Evolutionary conservation across 2,888 invertebrate species (phyloP), one percentile per base, ranked within the genome.

Genomic region (Scaptodrosophila latifasciaeformis): DNA sequence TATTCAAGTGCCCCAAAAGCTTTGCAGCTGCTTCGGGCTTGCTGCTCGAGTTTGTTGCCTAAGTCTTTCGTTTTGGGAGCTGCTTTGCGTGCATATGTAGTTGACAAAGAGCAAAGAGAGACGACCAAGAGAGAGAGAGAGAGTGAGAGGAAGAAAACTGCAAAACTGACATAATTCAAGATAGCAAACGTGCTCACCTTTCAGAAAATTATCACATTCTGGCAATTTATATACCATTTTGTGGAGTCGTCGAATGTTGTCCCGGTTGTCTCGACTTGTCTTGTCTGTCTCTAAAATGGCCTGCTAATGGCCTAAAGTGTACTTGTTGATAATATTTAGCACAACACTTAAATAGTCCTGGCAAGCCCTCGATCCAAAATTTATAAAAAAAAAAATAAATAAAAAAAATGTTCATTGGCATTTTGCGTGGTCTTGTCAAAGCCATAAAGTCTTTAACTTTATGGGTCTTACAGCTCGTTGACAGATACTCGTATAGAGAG

Each of bases 151-250:
- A 69, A 80, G 79, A 81, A 79, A 68, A 70, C 70, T 75, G 76
- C 72, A 70, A 70, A 82, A 78, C 78, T 82, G 83, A 80, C 83
- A 82, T 83, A 81, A 82, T 82, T 84, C 80, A 79, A 79, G 84
- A 83, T 82, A 83, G 70, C 59, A 61, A n/a, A 55, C 59, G 59
- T 54, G 54, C 50, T 35, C 35, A 40, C 48, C 72, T 63, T 59
- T 54, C 59, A 52, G 54, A 65, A 58, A 75, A 78, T 76, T 66
- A 78, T 80, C 81, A 68, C 70, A 56, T 67, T 67, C 51, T 34
- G 37, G 49, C 47, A 53, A 60, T 63, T 59, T 62, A 57, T 49
- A 54, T 37, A 37, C 44, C 35, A 18, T 51, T 43, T n/a, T 13
- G 37, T 6, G 35, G 2, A 13, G 17, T 10, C 37, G 9, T 17